Base-by-base conservation (phyloP, 2,797 vertebrate genomes). In the Malurus splendens region DNA sequence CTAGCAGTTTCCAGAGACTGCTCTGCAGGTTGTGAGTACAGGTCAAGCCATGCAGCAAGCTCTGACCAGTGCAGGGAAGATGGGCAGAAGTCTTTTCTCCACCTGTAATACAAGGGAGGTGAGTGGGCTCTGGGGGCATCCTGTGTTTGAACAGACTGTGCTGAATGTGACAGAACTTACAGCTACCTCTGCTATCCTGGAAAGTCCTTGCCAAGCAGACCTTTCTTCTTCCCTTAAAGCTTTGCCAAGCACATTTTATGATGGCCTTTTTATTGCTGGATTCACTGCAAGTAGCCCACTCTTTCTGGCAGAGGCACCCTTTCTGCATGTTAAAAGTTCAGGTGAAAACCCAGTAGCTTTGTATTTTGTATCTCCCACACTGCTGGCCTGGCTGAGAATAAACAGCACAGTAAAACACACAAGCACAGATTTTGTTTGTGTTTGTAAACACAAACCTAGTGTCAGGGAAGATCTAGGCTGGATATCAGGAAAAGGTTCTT, bases 121-220 rank as follows among this genome's bases (percentile, higher is more conserved):
- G 50, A 47, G 50, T 27, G 41, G 42, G 24, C 24, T 59, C 39
- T 30, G 10, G 30, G n/a, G 5, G 5, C 14, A 23, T 22, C 3
- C 5, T 6, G 22, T 17, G n/a, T 36, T 38, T 42, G 44, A 66
- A 38, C 36, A 57, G 44, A 54, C 32, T 0, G 0, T 36, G 45
- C 36, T 39, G 55, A 50, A 41, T 2, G 2, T 38, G 57, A 33
- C 27, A 62, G 51, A 60, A 5, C 5, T 47, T 24, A 25, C 5
- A 70, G 39, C 39, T 9, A 42, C 32, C 28, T 72, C 23, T n/a
- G 59, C 42, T 51, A 10, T 2, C 18, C 59, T 55, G 48, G 5
- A 10, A 59, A 57, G n/a, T 36, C 48, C 28, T 74, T 57, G 36
- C 47, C 38, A 9, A 18, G 33, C 23, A 77, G 86, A 73, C 36